phyloP scores from a whole-genome alignment of 2,797 vertebrate species.

The Tangara arthus region DNA sequence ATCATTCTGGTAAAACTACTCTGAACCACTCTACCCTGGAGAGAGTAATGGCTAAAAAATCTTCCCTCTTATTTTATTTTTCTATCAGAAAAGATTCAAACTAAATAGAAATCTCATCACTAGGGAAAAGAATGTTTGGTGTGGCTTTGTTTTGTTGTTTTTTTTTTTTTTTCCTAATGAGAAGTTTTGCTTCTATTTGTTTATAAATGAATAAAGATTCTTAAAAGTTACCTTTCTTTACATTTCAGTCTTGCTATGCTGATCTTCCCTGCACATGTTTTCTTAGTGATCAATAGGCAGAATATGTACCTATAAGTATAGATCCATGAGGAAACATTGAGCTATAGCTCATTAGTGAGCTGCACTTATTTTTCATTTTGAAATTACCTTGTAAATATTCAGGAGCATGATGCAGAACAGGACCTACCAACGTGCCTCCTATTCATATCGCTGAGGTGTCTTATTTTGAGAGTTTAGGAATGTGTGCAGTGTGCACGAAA shows the following conservation, averaged over 20 bases:
- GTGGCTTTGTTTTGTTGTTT: fast-evolving
- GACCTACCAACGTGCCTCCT: background rate
- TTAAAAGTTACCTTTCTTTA: background rate
- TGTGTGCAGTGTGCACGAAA: background rate
- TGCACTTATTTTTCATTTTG: background rate
- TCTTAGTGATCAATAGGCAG: background rate
- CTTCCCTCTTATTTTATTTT: background rate
- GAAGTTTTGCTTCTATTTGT: background rate
- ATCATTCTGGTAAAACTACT: background rate
- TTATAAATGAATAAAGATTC: background rate
- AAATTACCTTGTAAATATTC: slow-evolving; percentile 14
- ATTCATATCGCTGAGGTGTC: background rate
- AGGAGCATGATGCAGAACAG: background rate
- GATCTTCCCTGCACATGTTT: background rate
- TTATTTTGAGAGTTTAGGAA: background rate
- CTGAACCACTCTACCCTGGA: background rate
- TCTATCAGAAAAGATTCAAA: background rate
- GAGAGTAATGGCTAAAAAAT: background rate
- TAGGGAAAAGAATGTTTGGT: background rate
- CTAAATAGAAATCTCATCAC: background rate
- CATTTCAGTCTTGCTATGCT: background rate
- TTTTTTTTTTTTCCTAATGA: background rate
- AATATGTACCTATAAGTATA: background rate
- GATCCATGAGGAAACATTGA: background rate
- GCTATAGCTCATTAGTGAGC: background rate